Conservation (phyloP, 2,888 invertebrate genomes). For the Pantelozetes paolii region DNA sequence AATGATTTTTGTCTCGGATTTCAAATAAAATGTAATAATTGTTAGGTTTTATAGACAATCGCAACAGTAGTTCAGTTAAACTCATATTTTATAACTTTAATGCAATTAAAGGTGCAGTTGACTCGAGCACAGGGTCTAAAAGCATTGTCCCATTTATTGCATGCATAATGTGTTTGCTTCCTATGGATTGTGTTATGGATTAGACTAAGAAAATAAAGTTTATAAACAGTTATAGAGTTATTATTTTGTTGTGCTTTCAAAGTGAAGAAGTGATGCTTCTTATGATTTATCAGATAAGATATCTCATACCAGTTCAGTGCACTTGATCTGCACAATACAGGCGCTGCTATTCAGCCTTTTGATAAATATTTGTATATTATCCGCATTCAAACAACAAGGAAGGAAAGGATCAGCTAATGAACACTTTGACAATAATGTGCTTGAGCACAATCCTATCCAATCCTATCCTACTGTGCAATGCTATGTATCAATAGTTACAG, state of each 20-base stretch:
- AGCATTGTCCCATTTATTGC: background rate
- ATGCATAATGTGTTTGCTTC: background rate
- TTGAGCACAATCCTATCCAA: no score
- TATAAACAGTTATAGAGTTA: no score
- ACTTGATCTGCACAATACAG: background rate
- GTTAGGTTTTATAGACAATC: no score
- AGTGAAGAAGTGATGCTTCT: conserved; percentile 10
- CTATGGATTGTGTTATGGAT: no score
- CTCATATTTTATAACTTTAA: no score
- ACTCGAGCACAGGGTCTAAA: background rate
- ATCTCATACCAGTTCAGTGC: conserved; percentile 30
- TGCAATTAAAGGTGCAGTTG: background rate
- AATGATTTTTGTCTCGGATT: no score
- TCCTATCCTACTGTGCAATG: background rate
- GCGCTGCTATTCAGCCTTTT: background rate
- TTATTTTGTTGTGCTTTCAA: no score
- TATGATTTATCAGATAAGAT: conserved; percentile 27
- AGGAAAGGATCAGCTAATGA: conserved; percentile 30
- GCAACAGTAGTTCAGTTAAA: no score
- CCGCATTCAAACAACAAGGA: conserved; percentile 27
- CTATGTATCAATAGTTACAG: background rate
- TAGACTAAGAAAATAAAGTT: conserved; percentile 12
- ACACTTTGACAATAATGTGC: background rate
- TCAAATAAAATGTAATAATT: no score
- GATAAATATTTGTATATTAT: conserved; percentile 29